A percentile compares a stretch with the other conserved stretches of the same genome.
Evolutionary conservation across 1,140 invertebrate genomes (phyloP).

Genomic region (Gryon sp.): DNA sequence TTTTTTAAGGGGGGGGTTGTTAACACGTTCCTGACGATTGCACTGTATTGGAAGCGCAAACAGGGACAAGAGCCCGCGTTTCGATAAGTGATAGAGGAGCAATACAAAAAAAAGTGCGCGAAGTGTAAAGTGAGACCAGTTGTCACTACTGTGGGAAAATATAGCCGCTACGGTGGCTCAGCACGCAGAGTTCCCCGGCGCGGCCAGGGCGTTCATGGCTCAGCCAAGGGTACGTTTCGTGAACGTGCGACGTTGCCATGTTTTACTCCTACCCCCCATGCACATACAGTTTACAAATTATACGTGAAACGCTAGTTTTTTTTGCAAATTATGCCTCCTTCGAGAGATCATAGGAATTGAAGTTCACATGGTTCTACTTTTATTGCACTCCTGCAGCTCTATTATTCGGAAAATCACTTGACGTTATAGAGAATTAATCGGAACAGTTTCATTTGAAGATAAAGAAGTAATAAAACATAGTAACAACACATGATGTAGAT

Average conservation of each 20-base stretch:
- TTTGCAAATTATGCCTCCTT: no score
- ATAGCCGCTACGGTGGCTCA: constrained; percentile 81
- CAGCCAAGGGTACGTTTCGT: constrained; percentile 82
- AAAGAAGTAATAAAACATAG: no score
- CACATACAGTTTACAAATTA: not conserved
- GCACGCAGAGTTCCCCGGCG: constrained; percentile 81
- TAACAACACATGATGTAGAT: no score
- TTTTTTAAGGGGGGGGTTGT: not conserved
- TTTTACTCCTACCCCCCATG: not conserved
- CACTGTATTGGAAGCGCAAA: constrained; percentile 25
- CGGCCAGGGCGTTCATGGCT: constrained; percentile 84
- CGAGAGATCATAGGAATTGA: no score
- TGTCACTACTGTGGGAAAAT: constrained; percentile 74
- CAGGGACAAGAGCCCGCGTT: constrained; percentile 55
- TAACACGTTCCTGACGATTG: not conserved
- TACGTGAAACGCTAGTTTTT: no score
- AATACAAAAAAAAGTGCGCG: constrained; percentile 33
- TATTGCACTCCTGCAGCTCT: no score
- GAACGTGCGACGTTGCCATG: constrained; percentile 8
- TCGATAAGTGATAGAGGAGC: constrained; percentile 50
- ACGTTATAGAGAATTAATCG: no score
- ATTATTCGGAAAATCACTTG: no score
- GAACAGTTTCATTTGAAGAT: no score
- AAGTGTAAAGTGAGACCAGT: constrained; percentile 60
- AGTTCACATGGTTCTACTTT: no score